Evolutionary conservation across 2,888 invertebrate genomes (phyloP).

Genomic region (Cetonia aurata): DNA sequence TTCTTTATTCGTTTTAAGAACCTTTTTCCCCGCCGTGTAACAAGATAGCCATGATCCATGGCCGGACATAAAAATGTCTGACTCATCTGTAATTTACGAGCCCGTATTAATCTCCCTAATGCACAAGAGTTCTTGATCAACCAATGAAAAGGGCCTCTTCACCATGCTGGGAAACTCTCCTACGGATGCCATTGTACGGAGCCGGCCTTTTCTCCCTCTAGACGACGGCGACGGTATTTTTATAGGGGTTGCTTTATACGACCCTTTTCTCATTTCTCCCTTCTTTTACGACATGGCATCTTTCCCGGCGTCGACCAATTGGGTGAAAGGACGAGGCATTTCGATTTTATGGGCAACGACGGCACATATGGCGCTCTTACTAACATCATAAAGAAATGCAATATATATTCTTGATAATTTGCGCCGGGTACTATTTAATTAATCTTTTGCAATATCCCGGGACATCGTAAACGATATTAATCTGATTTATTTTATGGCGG

Average conservation of each 20-base stretch:
- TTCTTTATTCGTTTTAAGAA: slow-evolving; percentile 32
- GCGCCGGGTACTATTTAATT: slow-evolving; percentile 36
- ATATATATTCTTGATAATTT: slow-evolving; percentile 44
- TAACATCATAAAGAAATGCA: slow-evolving; percentile 42
- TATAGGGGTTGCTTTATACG: slow-evolving; percentile 44
- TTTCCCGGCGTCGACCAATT: slow-evolving; percentile 44
- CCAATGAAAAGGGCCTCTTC: slow-evolving; percentile 41
- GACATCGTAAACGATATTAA: slow-evolving; percentile 36
- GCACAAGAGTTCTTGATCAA: slow-evolving; percentile 40
- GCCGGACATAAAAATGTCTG: slow-evolving; percentile 43
- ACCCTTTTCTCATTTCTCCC: slow-evolving; percentile 42
- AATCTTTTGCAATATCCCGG: slow-evolving; percentile 34
- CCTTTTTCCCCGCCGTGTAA: slow-evolving; percentile 18
- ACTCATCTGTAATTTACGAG: slow-evolving; percentile 44
- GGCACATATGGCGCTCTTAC: slow-evolving; percentile 51
- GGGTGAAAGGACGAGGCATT: slow-evolving; percentile 42
- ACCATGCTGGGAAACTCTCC: slow-evolving; percentile 28
- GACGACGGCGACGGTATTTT: slow-evolving; percentile 33
- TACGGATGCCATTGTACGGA: slow-evolving; percentile 39
- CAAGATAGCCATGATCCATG: slow-evolving; percentile 34
- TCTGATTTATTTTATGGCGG: slow-evolving; percentile 34
- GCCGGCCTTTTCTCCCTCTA: slow-evolving; percentile 27
- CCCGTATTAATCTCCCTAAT: slow-evolving; percentile 40
- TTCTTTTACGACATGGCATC: slow-evolving; percentile 40
- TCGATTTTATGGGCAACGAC: slow-evolving; percentile 45